Evolutionary conservation across 1,140 invertebrate genomes (phyloP), one percentile per base, ranked within the genome.

Genomic region (Samia ricini): DNA sequence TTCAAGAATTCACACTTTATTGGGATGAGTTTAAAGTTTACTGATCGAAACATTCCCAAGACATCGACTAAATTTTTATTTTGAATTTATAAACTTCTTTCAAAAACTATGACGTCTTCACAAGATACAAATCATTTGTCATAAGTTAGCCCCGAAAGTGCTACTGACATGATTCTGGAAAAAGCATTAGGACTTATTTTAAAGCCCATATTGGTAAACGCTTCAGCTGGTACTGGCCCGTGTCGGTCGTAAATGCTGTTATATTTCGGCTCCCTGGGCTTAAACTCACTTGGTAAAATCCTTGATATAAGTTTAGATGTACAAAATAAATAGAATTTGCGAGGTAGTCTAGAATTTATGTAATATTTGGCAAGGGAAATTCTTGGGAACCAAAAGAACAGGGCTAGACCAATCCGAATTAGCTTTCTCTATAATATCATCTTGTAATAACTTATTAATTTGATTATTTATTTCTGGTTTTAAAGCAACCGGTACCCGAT

Each of bases 371-470:
- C 2, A 61, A 24, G 15, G 51, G 51, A 49, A 56, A 61, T 23
- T 51, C 52, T 61, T 61, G 52, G 2, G 59, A 49, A 6, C 50
- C 51, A 19, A 61, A 23, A 6, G 50, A 20, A 1, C 33, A 4
- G 24, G 59, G 59, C 15, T 61, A 63, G 57, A 61, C 58, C 61
- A 68, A 42, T 48, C 56, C 29, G 55, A 59, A 15, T 12, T 49
- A n/a, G n/a, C 15, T 21, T 21, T 21, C 42, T 60, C 48, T 20
- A 67, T 67, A 19, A 67, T 67, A n/a, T 48, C 61, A 12, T 67
- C 56, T 12, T 60, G 36, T 15, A 67, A 10, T 57, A 67, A 60
- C 36, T 60, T 56, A 6, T 36, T 24, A 15, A 67, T 60, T 67
- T 67, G 56, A 6, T 56, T 52, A 12, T 60, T 29, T n/a, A 67